These are phyloP conservation scores for Rhimphoctona megacephalus DNA, from an alignment of 2,888 invertebrate species.

Conservation along the genomic window DNA sequence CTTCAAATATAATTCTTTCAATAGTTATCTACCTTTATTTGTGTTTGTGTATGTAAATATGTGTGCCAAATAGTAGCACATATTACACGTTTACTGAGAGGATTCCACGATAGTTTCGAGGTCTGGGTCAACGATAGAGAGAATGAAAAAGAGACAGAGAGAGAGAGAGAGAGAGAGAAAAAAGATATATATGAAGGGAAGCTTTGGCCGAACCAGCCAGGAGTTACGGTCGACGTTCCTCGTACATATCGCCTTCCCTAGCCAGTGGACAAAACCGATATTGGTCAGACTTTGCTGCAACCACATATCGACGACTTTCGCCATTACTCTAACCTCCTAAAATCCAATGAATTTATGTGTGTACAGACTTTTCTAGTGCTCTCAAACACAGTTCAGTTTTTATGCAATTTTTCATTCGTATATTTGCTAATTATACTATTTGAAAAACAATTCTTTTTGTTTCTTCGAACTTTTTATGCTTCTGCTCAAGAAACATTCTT, in stretches of 20 bases:
- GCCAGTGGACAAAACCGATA: conserved; percentile 64
- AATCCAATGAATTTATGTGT: conserved; percentile 7
- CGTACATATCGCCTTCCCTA: conserved; percentile 53
- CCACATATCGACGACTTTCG: conserved; percentile 26
- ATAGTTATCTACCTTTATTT: background rate
- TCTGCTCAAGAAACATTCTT: background rate
- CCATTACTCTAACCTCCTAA: conserved; percentile 28
- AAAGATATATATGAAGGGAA: background rate
- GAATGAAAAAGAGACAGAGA: background rate
- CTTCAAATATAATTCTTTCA: too few relatives aligned
- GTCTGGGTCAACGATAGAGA: conserved; percentile 56
- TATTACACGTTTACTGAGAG: conserved; percentile 37
- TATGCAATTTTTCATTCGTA: background rate
- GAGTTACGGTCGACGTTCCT: conserved; percentile 66
- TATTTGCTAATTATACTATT: background rate
- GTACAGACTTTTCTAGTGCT: background rate
- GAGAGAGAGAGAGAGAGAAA: conserved; percentile 1
- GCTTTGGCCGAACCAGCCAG: conserved; percentile 46
- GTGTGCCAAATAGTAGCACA: conserved; percentile 44
- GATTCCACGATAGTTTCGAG: conserved; percentile 50
- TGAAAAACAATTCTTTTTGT: background rate
- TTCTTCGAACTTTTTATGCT: background rate
- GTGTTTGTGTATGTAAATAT: background rate
- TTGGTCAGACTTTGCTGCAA: conserved; percentile 57
- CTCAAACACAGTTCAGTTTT: background rate